These are phyloP conservation scores for Bursaphelenchus mucronatus DNA, from an alignment of 1,140 invertebrate genomes.

Conservation along the genomic window DNA sequence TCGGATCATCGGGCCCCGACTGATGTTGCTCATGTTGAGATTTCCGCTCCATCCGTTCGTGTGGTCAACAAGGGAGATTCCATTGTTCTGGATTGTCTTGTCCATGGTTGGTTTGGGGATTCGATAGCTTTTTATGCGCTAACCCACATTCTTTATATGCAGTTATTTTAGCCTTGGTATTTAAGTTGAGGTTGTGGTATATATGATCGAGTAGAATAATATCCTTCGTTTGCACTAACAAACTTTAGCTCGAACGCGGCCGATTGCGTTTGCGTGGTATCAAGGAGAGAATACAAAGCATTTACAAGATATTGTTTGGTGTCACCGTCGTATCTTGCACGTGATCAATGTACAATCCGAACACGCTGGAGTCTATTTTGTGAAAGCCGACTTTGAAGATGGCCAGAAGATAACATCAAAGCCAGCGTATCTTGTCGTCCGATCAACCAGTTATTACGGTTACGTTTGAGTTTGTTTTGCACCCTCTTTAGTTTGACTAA, in stretches of 20 bases:
- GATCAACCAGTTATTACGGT: background rate
- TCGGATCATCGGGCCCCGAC: constrained; percentile 31
- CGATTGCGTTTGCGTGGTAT: constrained; percentile 37
- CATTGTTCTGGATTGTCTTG: constrained; percentile 57
- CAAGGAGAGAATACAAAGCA: constrained; percentile 17
- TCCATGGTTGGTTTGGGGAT: constrained; percentile 48
- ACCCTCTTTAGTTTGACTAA: too few species aligned
- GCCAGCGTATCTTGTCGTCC: constrained; percentile 32
- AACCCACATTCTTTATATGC: background rate
- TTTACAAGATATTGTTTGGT: constrained; percentile 32
- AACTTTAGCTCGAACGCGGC: background rate
- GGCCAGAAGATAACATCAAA: constrained; percentile 25
- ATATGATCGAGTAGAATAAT: background rate
- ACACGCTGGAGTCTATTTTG: constrained; percentile 36
- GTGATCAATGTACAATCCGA: constrained; percentile 30
- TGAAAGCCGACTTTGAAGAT: constrained; percentile 31
- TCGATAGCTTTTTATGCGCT: background rate
- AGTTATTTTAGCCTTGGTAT: background rate
- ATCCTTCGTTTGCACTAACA: constrained; percentile 5
- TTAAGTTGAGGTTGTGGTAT: background rate
- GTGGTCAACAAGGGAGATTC: constrained; percentile 59
- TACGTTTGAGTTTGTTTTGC: constrained; percentile 15
- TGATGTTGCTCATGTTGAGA: constrained; percentile 53
- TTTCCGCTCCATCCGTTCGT: constrained; percentile 51
- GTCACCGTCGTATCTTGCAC: constrained; percentile 30